These are phyloP conservation scores for Mythimna pallens DNA, from an alignment of 2,888 invertebrate species.

Conservation along the genomic window DNA sequence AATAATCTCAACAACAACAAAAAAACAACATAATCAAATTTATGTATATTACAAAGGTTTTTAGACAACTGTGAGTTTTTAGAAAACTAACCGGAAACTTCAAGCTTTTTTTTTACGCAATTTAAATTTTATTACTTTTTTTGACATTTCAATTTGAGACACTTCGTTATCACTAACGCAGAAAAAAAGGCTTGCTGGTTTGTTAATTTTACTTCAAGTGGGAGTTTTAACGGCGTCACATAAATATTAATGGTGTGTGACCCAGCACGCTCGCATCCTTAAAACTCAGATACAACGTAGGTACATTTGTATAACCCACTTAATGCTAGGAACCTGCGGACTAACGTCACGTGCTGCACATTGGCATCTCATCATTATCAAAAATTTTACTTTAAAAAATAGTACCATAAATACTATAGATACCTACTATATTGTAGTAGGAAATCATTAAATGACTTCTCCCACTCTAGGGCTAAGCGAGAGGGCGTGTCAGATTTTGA, in stretches of 20 bases:
- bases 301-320: slow-evolving; percentile 8
- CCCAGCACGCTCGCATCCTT: slow-evolving; percentile 33
- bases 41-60: too few species aligned
- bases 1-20: too few species aligned
- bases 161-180: background rate
- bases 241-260: slow-evolving; percentile 43
- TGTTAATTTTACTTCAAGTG: slow-evolving; percentile 9
- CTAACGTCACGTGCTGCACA: slow-evolving; percentile 3
- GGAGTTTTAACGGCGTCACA: slow-evolving; percentile 19
- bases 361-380: background rate
- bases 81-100: too few species aligned
- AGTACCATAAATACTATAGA: too few species aligned
- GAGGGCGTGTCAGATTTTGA: too few species aligned
- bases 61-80: too few species aligned
- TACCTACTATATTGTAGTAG: too few species aligned
- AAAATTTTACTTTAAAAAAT: background rate
- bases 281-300: slow-evolving; percentile 6
- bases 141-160: background rate
- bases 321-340: slow-evolving; percentile 2
- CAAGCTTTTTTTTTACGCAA: background rate
- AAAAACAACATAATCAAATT: too few species aligned
- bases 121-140: background rate
- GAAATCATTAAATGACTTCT: too few species aligned
- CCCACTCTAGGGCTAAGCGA: too few species aligned
- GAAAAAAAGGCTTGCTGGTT: slow-evolving; percentile 5